Evolutionary conservation across 2,888 invertebrate genomes (phyloP).

Genomic region (Pseudolycoriella hygida): DNA sequence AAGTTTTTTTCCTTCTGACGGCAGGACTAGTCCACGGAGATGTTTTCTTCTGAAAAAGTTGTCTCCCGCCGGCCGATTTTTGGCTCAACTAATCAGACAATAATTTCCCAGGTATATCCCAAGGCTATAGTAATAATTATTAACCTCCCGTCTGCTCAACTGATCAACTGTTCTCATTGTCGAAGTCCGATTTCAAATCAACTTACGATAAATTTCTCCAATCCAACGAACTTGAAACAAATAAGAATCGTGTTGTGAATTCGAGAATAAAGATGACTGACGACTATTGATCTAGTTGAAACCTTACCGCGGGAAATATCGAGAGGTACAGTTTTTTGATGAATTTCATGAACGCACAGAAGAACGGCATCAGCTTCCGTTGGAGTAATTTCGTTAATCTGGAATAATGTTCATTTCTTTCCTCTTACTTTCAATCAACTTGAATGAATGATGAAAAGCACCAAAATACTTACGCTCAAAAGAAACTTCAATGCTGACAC

Average conservation of each 20-base stretch:
- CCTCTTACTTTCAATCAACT: too few species aligned
- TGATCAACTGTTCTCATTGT: too few species aligned
- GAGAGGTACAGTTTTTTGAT: neutral
- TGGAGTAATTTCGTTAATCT: neutral
- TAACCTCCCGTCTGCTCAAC: too few species aligned
- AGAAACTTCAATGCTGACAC: neutral
- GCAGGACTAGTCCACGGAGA: too few species aligned
- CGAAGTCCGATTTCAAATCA: constrained; percentile 50
- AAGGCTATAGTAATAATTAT: too few species aligned
- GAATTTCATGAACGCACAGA: neutral
- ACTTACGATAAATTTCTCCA: neutral
- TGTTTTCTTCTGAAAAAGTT: too few species aligned
- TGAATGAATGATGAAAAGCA: too few species aligned
- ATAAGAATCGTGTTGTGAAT: neutral
- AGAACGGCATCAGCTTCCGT: neutral
- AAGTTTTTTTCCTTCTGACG: too few species aligned
- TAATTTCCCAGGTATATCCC: too few species aligned
- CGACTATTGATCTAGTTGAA: neutral
- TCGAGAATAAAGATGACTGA: neutral
- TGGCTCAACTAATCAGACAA: too few species aligned
- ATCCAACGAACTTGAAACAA: neutral
- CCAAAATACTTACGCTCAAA: neutral
- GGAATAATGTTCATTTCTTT: too few species aligned
- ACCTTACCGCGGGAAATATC: neutral
- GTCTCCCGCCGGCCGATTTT: too few species aligned